Evolutionary conservation across 2,113 vertebrate species (phyloP), one percentile per base, ranked within the genome.

Genomic region (Mormyrus lacerda): DNA sequence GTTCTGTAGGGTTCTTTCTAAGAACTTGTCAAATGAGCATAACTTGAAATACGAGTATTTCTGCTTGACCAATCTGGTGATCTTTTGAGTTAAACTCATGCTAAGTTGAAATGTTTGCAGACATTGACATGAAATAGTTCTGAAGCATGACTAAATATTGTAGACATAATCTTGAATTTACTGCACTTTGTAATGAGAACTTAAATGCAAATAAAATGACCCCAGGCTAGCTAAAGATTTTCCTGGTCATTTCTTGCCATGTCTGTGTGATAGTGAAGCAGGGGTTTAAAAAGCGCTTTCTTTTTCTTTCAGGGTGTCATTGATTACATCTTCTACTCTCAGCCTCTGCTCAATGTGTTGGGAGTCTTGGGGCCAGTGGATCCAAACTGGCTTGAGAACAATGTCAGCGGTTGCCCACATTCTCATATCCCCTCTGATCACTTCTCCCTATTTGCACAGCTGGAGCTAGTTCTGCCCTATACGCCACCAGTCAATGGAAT

Each of bases 281-380:
- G 39, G 3, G 44, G 82, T 24, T 45, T 47, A 9, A 47, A 84
- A 44, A 42, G 42, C 13, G 45, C 8, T 45, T 84, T 87, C 69
- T 42, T 24, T 89, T 87, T 91, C 93, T 90, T 90, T 69, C 93
- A 99, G 98, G 98, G 98, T 96, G 97, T 99, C 95, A 99, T 99
- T 93, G 98, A 99, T 95, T 99, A 99, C 96, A 98, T 99, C 96
- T 99, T 99, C 96, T 98, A 97, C 95, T 99, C 98, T 89, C 97
- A 97, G 97, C 98, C 98, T 97, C 97, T 98, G 91, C 96, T 99
- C 94, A 99, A 98, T 92, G 97, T 98, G 91, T 95, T 99, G 94
- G 98, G 98, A 90, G 97, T 98, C 93, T 94, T 99, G 93, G 98
- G 98, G 93, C 97, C 98, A 91, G 96, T 99, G 96, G 98, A 99